Conservation (phyloP, 1,140 invertebrate genomes). For the Drosophila trapezifrons region DNA sequence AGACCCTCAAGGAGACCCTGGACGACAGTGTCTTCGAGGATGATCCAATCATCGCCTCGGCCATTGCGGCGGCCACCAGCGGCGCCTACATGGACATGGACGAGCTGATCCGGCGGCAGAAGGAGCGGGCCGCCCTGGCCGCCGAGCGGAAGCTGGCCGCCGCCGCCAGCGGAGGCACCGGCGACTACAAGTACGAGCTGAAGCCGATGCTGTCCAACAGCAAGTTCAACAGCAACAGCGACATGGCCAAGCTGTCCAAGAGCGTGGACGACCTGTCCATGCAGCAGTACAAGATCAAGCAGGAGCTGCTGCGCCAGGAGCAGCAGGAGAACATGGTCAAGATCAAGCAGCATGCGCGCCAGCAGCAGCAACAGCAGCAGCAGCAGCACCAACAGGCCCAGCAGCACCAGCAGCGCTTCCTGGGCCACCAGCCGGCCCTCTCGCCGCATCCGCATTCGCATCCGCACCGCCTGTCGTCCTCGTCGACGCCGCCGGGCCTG, state of each 20-base stretch:
- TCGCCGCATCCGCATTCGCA: slow-evolving; percentile 73
- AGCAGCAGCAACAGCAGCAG: slow-evolving; percentile 73
- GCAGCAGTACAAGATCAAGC: slow-evolving; percentile 75
- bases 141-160: slow-evolving; percentile 72
- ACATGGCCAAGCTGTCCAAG: slow-evolving; percentile 79
- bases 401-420: slow-evolving; percentile 66
- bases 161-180: slow-evolving; percentile 55
- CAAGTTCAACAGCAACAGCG: slow-evolving; percentile 77
- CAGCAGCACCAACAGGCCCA: slow-evolving; percentile 60
- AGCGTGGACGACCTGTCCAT: slow-evolving; percentile 79
- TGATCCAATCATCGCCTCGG: slow-evolving; percentile 83
- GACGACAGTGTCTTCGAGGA: slow-evolving; percentile 84
- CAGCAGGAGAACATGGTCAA: slow-evolving; percentile 82
- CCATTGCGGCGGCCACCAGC: slow-evolving; percentile 80
- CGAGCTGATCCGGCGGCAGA: slow-evolving; percentile 75
- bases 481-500: slow-evolving; percentile 66
- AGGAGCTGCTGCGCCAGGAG: slow-evolving; percentile 71
- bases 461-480: slow-evolving; percentile 63
- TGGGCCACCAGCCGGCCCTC: slow-evolving; percentile 61
- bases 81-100: slow-evolving; percentile 83
- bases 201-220: slow-evolving; percentile 77
- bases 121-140: slow-evolving; percentile 72
- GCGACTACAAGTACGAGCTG: slow-evolving; percentile 76
- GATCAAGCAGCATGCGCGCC: slow-evolving; percentile 76
- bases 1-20: slow-evolving; percentile 81